Evolutionary conservation across 2,888 invertebrate genomes (phyloP), one percentile per base, ranked within the genome.

Genomic region (Cecidostiba fungosa): DNA sequence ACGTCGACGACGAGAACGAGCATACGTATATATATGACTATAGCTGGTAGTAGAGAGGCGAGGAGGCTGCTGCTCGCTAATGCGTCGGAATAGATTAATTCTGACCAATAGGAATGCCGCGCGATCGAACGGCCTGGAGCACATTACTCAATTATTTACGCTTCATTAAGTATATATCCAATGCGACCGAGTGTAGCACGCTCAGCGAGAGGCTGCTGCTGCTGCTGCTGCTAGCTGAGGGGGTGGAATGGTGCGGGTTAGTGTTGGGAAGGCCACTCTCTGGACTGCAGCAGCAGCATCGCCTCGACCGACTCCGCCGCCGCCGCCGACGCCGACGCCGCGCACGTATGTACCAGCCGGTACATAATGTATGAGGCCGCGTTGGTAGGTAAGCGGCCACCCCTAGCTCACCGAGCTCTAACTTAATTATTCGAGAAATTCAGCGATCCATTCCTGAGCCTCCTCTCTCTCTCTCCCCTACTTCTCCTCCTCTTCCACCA

Each of bases 111-210:
- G 93, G 91, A 92, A 91, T 88, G 86, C 91, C 77, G 83, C 77
- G 83, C 92, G 92, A 93, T 93, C 93, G 93, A 93, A 92, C 91
- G 91, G 92, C 93, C 92, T 91, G 92, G 90, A 92, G 93, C 93
- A 93, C 93, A 93, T 93, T 93, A 93, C 93, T 93, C 93, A 93
- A 93, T 93, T 93, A 93, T 93, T 93, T 93, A 93, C 91, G 92
- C 93, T 93, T 93, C 93, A 93, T 93, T 93, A 93, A 93, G 92
- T 93, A 93, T 93, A 93, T 92, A 93, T 93, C 92, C 92, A 93
- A 92, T 92, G 92, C 92, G 92, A 91, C 90, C 91, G 92, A 91
- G 91, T 91, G 91, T 91, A 90, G 89, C 89, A 89, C 89, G 88
- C 89, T 26, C 26, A 62, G 70, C 19, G 78, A 66, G 73, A 6